A percentile compares a stretch with the other conserved stretches of the same genome.
Conservation (phyloP, 2,888 invertebrate genomes). For the Tetranychus piercei region DNA sequence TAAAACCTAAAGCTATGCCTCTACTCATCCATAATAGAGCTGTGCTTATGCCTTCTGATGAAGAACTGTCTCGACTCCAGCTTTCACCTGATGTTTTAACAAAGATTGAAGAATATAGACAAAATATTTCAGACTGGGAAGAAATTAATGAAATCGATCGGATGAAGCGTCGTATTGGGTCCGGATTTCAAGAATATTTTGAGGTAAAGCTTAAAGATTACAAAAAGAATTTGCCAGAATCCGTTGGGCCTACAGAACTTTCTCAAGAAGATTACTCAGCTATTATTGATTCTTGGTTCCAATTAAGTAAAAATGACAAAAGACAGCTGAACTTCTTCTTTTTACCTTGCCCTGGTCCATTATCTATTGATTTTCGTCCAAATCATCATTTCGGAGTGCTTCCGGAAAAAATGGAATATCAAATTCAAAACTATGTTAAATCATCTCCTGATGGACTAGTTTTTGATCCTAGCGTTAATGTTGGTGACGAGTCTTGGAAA, state of each 20-base stretch:
- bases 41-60: slow-evolving; percentile 13
- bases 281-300: slow-evolving; percentile 15
- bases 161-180: neutral
- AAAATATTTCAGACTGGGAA: neutral
- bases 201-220: neutral
- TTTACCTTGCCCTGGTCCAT: slow-evolving; percentile 38
- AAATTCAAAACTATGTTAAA: slow-evolving; percentile 33
- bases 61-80: slow-evolving; percentile 2
- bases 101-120: neutral
- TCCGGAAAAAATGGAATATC: slow-evolving; percentile 54
- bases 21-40: slow-evolving; percentile 16
- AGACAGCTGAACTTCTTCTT: neutral
- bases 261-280: neutral
- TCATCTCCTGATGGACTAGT: neutral
- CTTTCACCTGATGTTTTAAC: neutral
- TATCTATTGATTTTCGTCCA: slow-evolving; percentile 48
- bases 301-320: slow-evolving; percentile 9
- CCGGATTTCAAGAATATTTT: slow-evolving; percentile 10
- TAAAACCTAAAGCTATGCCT: slow-evolving; percentile 17
- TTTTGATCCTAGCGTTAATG: neutral
- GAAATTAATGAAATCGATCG: slow-evolving; percentile 3
- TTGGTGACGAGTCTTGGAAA: slow-evolving; percentile 9
- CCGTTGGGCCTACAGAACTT: neutral
- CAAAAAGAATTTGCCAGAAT: neutral
- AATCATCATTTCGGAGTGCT: slow-evolving; percentile 61